A percentile compares a stretch with the other conserved stretches of the same genome.
Conservation (phyloP, 2,888 invertebrate species). For the Lucinisca nassula region DNA sequence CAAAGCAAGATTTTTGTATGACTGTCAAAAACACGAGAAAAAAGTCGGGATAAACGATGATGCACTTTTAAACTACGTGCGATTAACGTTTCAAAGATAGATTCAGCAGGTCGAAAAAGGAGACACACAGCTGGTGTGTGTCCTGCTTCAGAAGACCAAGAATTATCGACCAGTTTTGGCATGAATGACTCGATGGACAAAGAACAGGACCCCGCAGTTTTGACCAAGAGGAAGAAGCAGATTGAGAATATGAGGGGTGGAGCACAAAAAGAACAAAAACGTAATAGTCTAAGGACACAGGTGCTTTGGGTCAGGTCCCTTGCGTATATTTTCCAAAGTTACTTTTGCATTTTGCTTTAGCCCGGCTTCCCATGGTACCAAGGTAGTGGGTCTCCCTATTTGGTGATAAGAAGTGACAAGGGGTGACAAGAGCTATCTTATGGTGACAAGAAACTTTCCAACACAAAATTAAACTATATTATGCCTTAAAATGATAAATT, state of each 20-base stretch:
- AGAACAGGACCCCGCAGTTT: constrained; percentile 48
- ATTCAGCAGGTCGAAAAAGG: constrained; percentile 77
- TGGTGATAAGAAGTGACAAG: too few species aligned
- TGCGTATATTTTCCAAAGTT: too few species aligned
- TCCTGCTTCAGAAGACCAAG: constrained; percentile 46
- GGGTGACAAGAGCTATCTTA: too few species aligned
- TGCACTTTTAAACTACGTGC: not conserved
- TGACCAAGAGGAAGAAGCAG: constrained; percentile 69
- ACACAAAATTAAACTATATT: too few species aligned
- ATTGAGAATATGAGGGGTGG: constrained; percentile 64
- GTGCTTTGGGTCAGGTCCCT: too few species aligned
- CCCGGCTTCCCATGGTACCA: too few species aligned
- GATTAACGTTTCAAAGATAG: constrained; percentile 75
- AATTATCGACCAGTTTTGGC: constrained; percentile 46
- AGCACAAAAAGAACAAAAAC: constrained; percentile 24
- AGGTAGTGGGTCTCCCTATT: too few species aligned
- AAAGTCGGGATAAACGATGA: not conserved
- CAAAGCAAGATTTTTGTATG: not conserved
- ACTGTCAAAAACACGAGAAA: not conserved
- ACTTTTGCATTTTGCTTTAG: too few species aligned
- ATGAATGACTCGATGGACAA: constrained; percentile 29
- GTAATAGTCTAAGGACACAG: constrained; percentile 19
- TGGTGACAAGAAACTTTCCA: too few species aligned
- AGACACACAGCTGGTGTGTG: constrained; percentile 82
- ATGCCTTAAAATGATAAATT: too few species aligned